Base-by-base conservation (phyloP, 2,113 vertebrate species). In the Pholis gunnellus region DNA sequence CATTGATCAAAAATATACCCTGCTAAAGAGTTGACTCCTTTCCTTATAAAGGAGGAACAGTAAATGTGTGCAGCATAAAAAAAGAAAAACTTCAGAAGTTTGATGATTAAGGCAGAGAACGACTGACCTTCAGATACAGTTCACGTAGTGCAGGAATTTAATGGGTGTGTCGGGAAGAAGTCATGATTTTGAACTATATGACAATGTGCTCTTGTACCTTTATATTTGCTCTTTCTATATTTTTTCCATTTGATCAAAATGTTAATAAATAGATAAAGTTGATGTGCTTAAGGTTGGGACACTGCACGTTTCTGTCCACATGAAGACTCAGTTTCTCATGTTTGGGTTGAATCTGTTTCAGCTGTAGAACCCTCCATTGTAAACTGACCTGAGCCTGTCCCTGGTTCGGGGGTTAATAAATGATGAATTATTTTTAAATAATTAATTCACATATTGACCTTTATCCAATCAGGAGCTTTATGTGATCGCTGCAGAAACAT, bases 321-420 rank as follows among this genome's bases (percentile, higher is more conserved):
- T 18, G 29, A 68, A 54, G 31, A 40, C 20, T 61, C 40, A 18
- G 11, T 69, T 64, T 31, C 5, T 66, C 14, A 17, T n/a, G 27
- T 71, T 34, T n/a, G 57, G 65, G 9, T n/a, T 76, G 52, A 81
- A 75, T 38, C 42, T 22, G 64, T 44, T 68, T 78, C 31, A 71
- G 40, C 36, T 54, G 56, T 22, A 34, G 31, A 34, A 72, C 46
- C 27, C 40, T 63, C 42, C 2, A 2, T 6, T 29, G n/a, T 18
- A 48, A 36, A 78, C 5, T 40, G 44, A 67, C n/a, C n/a, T n/a
- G 29, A 22, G 9, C n/a, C 1, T 34, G 56, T 61, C 22, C 15
- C 5, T 54, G n/a, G 2, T 66, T 57, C 36, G 18, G 44, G 25
- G 36, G 27, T 54, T 75, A 48, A 36, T 60, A 31, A 29, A 59